Base-by-base conservation (phyloP, 2,113 vertebrate species). In the Corvus hawaiiensis region DNA sequence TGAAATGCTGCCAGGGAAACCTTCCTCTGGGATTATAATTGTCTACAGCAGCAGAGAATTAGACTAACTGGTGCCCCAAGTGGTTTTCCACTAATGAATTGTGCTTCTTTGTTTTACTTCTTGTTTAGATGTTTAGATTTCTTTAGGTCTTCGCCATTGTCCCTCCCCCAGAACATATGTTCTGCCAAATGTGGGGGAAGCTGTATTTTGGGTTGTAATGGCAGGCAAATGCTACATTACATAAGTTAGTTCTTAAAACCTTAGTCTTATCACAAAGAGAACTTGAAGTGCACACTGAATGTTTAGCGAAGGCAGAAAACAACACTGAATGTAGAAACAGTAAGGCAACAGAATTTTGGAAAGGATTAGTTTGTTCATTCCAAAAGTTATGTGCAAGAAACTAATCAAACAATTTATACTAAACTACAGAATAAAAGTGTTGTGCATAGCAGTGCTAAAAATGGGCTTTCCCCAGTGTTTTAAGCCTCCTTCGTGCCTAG, bases 341-440 rank as follows among this genome's bases (percentile, higher is more conserved):
- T 8, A 62, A 86, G 11, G 48, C 56, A 94, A 62, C 52, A 84
- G 73, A 76, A 84, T 81, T 93, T 93, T 95, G 73, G 80, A 95
- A 86, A 84, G 39, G 18, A 79, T 61, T 13, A 51, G 28, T 17
- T 30, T 37, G 30, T 86, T 87, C 59, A 32, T 84, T 94, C 93
- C 87, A 89, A 84, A 95, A 84, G 18, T n/a, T 56, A 64, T 9
- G 26, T 35, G 24, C 54, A 82, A 43, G n/a, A 82, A 77, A 66
- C 27, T 28, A 59, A 78, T 26, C 64, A 61, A 77, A 46, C 0
- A 1, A 43, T 64, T 66, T 66, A 19, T 27, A 26, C 13, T 28
- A 27, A 69, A n/a, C 17, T 43, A 26, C 4, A 3, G 58, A 46
- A 39, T 72, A 24, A 12, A 84, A 59, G 9, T 18, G 44, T 7